Conservation (phyloP, 2,888 invertebrate genomes). For the Stenchaetothrips biformis region DNA sequence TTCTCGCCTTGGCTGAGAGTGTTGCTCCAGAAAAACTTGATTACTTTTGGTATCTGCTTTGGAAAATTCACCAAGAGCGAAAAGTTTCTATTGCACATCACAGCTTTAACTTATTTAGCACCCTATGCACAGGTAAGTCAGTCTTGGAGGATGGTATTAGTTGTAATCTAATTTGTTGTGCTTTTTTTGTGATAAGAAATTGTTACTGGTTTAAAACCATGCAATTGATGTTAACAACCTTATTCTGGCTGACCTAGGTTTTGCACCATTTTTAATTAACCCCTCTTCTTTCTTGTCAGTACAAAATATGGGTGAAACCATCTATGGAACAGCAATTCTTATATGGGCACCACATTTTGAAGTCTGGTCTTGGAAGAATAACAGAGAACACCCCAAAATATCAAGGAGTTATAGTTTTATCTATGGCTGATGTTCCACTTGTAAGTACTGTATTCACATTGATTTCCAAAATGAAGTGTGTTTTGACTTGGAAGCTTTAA, state of each 20-base stretch:
- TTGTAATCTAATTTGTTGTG: neutral
- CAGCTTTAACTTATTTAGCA: constrained; percentile 88
- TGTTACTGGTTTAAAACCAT: constrained; percentile 25
- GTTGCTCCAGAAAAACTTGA: constrained; percentile 66
- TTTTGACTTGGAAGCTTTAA: too few species aligned
- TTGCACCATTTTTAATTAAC: neutral
- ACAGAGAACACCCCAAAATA: constrained; percentile 92
- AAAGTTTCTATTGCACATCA: constrained; percentile 86
- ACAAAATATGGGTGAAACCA: constrained; percentile 95
- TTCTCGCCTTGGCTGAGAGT: constrained; percentile 69
- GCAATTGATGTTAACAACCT: constrained; percentile 3
- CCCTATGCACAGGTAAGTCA: constrained; percentile 83
- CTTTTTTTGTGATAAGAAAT: constrained; percentile 13
- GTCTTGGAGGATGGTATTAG: neutral
- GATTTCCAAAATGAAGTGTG: neutral
- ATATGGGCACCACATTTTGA: constrained; percentile 93
- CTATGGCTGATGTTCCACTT: constrained; percentile 74
- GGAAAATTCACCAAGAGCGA: constrained; percentile 96
- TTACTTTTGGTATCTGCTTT: constrained; percentile 90
- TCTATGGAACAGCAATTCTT: constrained; percentile 95
- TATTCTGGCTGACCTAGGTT: neutral
- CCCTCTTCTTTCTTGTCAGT: constrained; percentile 55
- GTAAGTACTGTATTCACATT: constrained; percentile 28
- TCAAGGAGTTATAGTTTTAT: constrained; percentile 89
- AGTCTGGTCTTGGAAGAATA: constrained; percentile 91